These are phyloP conservation scores for Dolichallabes microphthalmus DNA, from an alignment of 2,113 vertebrate species.

Conservation along the genomic window DNA sequence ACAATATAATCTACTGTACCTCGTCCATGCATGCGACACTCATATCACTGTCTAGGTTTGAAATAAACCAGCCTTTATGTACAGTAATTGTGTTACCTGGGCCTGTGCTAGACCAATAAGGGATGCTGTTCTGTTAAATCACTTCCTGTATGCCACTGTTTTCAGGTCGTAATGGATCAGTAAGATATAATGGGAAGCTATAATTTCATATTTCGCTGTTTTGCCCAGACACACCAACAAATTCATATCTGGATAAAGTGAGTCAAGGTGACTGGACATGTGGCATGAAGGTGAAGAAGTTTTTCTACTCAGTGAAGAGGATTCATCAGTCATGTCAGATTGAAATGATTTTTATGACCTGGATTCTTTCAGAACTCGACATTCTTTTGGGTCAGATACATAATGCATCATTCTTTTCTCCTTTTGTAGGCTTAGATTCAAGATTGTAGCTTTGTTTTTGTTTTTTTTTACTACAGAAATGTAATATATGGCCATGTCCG, in stretches of 20 bases:
- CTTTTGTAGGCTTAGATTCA: background rate
- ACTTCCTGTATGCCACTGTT: constrained; percentile 2
- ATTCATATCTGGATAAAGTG: background rate
- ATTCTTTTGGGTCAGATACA: constrained; percentile 19
- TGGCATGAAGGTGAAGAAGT: background rate
- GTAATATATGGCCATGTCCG: too few species aligned
- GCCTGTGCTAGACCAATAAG: background rate
- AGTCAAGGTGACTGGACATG: background rate
- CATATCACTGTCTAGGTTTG: background rate
- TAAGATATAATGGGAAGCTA: constrained; percentile 4
- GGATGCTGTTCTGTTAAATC: background rate
- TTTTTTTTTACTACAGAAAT: too few species aligned
- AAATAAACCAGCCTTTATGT: background rate
- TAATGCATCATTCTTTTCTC: background rate
- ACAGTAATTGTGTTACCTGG: background rate
- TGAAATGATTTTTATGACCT: background rate
- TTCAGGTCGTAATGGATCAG: background rate
- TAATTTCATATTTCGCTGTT: constrained; percentile 20
- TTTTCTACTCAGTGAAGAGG: background rate
- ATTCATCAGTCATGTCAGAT: background rate
- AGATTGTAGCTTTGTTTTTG: background rate
- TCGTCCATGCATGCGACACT: background rate
- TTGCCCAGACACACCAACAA: constrained; percentile 26
- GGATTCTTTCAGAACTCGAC: constrained; percentile 10
- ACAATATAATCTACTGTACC: background rate